Evolutionary conservation across 2,113 vertebrate genomes (phyloP).

Genomic region (Cromileptes altivelis): DNA sequence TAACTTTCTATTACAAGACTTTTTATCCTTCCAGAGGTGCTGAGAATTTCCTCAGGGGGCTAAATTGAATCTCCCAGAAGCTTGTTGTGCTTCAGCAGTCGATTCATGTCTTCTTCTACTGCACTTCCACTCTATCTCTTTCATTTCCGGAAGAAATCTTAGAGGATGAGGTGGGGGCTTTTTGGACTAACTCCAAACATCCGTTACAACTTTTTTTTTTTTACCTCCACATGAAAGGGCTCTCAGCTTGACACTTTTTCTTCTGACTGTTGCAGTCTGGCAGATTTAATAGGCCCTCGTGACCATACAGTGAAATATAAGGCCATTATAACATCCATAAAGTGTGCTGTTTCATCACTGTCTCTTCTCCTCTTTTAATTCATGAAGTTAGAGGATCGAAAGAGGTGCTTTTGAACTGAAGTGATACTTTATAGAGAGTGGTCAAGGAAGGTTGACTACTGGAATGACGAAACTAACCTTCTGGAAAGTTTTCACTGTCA

Average conservation of each 20-base stretch:
- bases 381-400: neutral
- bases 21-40: constrained; percentile 14
- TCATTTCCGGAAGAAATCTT: constrained; percentile 48
- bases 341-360: constrained; percentile 1
- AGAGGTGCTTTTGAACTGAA: constrained; percentile 3
- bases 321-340: constrained; percentile 6
- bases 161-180: constrained; percentile 17
- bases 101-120: constrained; percentile 46
- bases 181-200: constrained; percentile 43
- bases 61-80: constrained; percentile 3
- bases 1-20: neutral
- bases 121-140: constrained; percentile 27
- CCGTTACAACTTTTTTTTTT: constrained; percentile 30
- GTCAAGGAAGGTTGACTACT: neutral
- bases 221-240: constrained; percentile 46
- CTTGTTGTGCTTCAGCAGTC: constrained; percentile 19
- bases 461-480: neutral
- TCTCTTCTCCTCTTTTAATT: constrained; percentile 31
- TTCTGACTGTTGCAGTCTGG: constrained; percentile 30
- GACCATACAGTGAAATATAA: neutral
- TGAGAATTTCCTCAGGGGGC: constrained; percentile 4
- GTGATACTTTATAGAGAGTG: neutral
- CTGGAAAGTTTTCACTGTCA: neutral
- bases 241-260: constrained; percentile 12
- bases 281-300: constrained; percentile 15